Evolutionary conservation across 2,888 invertebrate species (phyloP), one percentile per base, ranked within the genome.

Genomic region (Acrocyrtus sp.): DNA sequence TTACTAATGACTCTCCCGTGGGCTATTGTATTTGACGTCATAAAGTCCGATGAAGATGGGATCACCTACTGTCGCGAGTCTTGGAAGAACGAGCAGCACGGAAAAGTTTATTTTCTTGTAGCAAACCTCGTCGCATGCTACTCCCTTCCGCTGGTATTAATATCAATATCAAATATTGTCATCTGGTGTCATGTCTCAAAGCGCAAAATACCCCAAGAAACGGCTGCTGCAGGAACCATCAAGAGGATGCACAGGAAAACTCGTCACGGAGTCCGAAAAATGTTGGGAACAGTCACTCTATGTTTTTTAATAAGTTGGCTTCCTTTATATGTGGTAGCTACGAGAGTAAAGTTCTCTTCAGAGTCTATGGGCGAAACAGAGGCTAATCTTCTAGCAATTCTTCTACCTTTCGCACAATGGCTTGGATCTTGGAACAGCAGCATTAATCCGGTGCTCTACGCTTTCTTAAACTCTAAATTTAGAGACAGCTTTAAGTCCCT

Each of bases 381-480:
- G 21, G 92, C 92, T 81, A 92, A 92, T 78, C 10, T 75, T 70
- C 86, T 94, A 39, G 91, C 91, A 50, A 89, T 92, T 21, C 90
- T 92, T 2, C 92, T 93, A 26, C 96, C 96, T 2, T 88, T 96
- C 58, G 95, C 93, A 3, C 96, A 94, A 84, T 94, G 94, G 94
- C 86, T 97, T 56, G 96, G 96, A 1, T 91, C 94, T 0, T 94
- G 95, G 24, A 96, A 96, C 85, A 94, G 94, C 22, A 95, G 96
- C 87, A 95, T 96, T 83, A 96, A 97, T 85, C 96, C 96, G 0
- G 91, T 96, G 75, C 87, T 97, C 65, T 96, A 97, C 84, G 95
- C 96, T 2, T 96, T 95, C 86, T 95, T 96, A 86, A 96, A 96
- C 85, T 94, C 94, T 84, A 96, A 96, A 84, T 97, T 93, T 85